A percentile compares a stretch with the other conserved stretches of the same genome.
Conservation (phyloP, 2,113 vertebrate species). For the Carassius auratus region DNA sequence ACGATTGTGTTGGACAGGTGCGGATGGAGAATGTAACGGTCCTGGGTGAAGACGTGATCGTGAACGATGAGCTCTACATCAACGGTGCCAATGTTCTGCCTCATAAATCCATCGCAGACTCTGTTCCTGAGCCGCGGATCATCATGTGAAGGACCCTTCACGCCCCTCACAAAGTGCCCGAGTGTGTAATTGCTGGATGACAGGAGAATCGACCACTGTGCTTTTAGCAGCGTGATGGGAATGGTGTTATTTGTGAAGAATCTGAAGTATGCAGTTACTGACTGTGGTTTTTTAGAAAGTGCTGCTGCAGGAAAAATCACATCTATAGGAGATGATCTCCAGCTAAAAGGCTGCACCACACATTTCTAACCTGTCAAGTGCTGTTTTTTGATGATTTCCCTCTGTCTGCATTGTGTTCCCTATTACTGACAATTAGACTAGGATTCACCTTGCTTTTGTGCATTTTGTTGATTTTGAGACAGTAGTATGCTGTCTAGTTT, state of each 20-base stretch:
- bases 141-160: conserved; percentile 84
- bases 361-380: not conserved
- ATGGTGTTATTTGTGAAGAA: not conserved
- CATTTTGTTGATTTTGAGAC: conserved; percentile 5
- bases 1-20: conserved; percentile 76
- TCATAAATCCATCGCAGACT: conserved; percentile 96
- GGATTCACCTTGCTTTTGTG: not conserved
- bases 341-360: not conserved
- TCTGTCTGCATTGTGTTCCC: not conserved
- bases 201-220: not conserved
- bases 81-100: conserved; percentile 97
- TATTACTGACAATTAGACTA: not conserved
- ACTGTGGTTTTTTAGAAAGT: not conserved
- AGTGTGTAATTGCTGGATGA: not conserved
- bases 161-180: not conserved
- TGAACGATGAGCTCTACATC: conserved; percentile 97
- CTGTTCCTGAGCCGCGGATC: conserved; percentile 93
- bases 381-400: not conserved
- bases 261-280: not conserved
- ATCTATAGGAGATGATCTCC: not conserved
- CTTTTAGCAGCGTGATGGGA: not conserved
- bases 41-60: conserved; percentile 94
- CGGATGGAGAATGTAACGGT: conserved; percentile 98
- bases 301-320: no score
- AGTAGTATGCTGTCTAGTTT: not conserved